A percentile compares a stretch with the other conserved stretches of the same genome.
These are phyloP conservation scores for Geophilus truncorum DNA, from an alignment of 2,888 invertebrate species.

Conservation along the genomic window DNA sequence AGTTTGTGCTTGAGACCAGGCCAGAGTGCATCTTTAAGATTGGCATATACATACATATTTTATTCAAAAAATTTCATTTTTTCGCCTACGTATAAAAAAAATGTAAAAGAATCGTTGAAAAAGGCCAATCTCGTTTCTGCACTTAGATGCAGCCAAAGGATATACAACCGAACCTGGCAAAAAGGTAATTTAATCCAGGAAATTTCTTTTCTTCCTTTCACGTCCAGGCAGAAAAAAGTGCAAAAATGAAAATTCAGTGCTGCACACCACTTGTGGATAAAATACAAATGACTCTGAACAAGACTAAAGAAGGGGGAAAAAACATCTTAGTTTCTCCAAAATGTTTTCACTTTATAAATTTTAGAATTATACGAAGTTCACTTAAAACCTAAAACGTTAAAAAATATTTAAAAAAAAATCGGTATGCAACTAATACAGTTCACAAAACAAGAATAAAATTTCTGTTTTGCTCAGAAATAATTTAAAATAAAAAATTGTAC, in stretches of 20 bases:
- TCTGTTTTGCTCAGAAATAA: too few species aligned
- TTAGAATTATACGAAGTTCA: not conserved
- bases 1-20: not conserved
- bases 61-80: not conserved
- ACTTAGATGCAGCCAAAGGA: constrained; percentile 8
- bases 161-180: not conserved
- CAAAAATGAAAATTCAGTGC: constrained; percentile 18
- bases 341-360: not conserved
- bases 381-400: too few species aligned
- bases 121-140: not conserved
- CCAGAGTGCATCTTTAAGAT: not conserved
- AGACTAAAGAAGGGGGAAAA: not conserved
- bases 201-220: not conserved
- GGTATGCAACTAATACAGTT: too few species aligned
- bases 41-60: not conserved
- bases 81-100: not conserved
- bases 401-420: too few species aligned
- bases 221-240: not conserved
- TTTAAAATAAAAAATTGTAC: too few species aligned
- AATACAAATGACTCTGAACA: not conserved
- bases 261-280: not conserved
- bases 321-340: not conserved
- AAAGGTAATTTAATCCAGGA: constrained; percentile 15
- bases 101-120: not conserved
- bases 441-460: too few species aligned